phyloP scores from a whole-genome alignment of 1,140 invertebrate genomes.

The Pachypsylla venusta region DNA sequence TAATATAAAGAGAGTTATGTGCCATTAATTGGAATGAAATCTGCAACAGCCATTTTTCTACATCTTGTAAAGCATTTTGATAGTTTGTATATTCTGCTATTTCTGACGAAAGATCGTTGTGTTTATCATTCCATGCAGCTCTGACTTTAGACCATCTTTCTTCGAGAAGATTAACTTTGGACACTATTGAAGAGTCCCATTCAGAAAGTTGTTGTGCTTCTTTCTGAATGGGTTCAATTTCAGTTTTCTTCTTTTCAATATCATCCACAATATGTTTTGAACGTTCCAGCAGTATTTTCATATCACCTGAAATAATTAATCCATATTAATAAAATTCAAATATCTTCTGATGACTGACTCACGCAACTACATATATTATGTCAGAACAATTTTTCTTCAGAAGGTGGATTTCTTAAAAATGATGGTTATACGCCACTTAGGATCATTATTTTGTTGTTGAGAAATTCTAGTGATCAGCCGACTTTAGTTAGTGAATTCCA shows the following conservation, averaged over 20 bases:
- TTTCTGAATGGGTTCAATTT: slow-evolving; percentile 49
- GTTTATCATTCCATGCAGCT: slow-evolving; percentile 40
- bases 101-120: slow-evolving; percentile 52
- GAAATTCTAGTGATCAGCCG: no score
- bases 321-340: background rate
- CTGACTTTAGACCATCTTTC: slow-evolving; percentile 46
- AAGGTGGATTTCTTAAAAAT: no score
- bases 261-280: slow-evolving; percentile 55
- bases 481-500: no score
- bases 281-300: slow-evolving; percentile 75
- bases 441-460: no score
- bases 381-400: no score
- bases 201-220: slow-evolving; percentile 55
- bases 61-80: slow-evolving; percentile 76
- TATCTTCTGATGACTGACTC: no score
- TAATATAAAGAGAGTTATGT: slow-evolving; percentile 85
- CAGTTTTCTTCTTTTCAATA: slow-evolving; percentile 51
- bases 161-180: slow-evolving; percentile 45
- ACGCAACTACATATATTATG: no score
- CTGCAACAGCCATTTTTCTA: slow-evolving; percentile 88
- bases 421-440: no score
- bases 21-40: slow-evolving; percentile 92
- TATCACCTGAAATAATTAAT: slow-evolving; percentile 40
- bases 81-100: slow-evolving; percentile 75
- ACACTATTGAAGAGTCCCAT: slow-evolving; percentile 45